A percentile compares a stretch with the other conserved stretches of the same genome.
Evolutionary conservation across 2,888 invertebrate genomes (phyloP).

Genomic region (Pycnomerus fuliginosus): DNA sequence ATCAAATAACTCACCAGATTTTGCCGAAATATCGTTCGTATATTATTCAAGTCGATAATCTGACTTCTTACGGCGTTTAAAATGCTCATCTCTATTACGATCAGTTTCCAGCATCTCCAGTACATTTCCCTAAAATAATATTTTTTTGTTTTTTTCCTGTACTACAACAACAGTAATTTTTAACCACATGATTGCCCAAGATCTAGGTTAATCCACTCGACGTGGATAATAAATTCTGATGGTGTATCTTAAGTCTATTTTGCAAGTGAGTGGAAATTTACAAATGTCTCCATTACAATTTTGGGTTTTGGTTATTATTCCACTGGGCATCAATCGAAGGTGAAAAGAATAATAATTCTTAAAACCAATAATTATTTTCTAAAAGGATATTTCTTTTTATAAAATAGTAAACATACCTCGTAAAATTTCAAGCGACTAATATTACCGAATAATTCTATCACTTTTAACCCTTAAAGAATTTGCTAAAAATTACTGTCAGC

Average conservation of each 20-base stretch:
- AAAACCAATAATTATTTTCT: background rate
- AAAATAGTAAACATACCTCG: background rate
- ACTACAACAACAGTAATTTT: too few relatives aligned
- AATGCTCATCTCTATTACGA: too few relatives aligned
- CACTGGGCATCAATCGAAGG: background rate
- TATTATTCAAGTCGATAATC: too few relatives aligned
- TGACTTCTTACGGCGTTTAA: too few relatives aligned
- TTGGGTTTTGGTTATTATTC: background rate
- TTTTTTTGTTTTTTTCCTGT: too few relatives aligned
- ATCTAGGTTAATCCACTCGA: too few relatives aligned
- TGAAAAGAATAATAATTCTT: background rate
- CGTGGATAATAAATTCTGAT: background rate
- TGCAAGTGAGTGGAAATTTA: background rate
- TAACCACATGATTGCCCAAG: too few relatives aligned
- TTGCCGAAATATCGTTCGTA: too few relatives aligned
- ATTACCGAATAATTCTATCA: background rate
- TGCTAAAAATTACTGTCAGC: background rate
- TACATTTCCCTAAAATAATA: too few relatives aligned
- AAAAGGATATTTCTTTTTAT: conserved; percentile 1
- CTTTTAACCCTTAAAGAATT: background rate
- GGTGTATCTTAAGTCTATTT: background rate
- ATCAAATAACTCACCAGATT: too few relatives aligned
- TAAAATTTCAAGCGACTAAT: background rate
- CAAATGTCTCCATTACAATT: background rate
- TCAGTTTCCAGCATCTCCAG: too few relatives aligned